Percentiles rank a stretch among this genome's conserved stretches.
Conservation (phyloP, 2,797 vertebrate species). For the Poliocrania exsul region DNA sequence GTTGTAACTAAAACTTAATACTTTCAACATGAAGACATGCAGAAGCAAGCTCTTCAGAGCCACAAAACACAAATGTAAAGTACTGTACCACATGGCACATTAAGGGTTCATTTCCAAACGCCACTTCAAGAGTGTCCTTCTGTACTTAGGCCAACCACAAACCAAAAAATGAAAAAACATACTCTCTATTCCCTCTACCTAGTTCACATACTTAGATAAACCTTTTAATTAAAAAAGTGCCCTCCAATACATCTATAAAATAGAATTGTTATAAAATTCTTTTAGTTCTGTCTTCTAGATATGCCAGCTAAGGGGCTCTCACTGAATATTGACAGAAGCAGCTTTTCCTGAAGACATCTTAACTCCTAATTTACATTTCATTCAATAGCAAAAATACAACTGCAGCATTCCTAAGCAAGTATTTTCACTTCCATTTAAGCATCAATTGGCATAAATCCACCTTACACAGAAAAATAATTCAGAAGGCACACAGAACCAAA, state of each 20-base stretch:
- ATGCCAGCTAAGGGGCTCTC: neutral
- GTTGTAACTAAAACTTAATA: neutral
- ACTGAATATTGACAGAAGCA: neutral
- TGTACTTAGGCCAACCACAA: neutral
- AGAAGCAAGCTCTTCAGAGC: neutral
- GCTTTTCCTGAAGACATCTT: neutral
- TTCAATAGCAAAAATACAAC: neutral
- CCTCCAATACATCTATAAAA: neutral
- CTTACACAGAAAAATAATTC: neutral
- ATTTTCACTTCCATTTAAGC: neutral
- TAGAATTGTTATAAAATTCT: neutral
- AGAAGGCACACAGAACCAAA: neutral
- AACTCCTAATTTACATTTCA: neutral
- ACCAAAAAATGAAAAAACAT: neutral
- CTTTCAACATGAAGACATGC: neutral
- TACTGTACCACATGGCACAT: neutral
- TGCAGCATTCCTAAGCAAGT: neutral
- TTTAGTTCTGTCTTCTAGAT: neutral
- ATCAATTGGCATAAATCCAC: neutral
- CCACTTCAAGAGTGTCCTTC: neutral
- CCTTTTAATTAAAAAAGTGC: neutral
- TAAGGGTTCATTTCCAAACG: neutral
- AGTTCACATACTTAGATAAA: neutral
- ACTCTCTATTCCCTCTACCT: neutral
- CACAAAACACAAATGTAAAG: neutral